phyloP scores from a whole-genome alignment of 2,888 invertebrate genomes.

The Operophtera brumata region DNA sequence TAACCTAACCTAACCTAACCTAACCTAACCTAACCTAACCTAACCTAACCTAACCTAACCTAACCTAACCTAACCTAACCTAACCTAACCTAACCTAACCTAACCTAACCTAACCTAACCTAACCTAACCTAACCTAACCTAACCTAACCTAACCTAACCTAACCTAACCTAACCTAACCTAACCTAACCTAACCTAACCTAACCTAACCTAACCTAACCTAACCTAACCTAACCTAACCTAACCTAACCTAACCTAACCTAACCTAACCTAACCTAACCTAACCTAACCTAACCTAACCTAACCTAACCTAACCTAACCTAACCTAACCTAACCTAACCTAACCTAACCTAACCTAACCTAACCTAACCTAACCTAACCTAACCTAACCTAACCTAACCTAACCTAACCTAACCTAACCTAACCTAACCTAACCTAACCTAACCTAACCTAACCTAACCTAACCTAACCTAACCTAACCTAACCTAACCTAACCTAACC shows the following conservation, averaged over 20 bases:
- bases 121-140: not conserved
- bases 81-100: conserved; percentile 16
- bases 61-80: conserved; percentile 16
- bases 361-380: conserved; percentile 22
- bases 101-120: conserved; percentile 14
- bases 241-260: conserved; percentile 33
- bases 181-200: conserved; percentile 28
- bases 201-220: conserved; percentile 1
- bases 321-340: conserved; percentile 36
- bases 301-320: too few relatives aligned
- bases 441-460: conserved; percentile 26
- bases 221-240: conserved; percentile 31
- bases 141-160: conserved; percentile 22
- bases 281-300: conserved; percentile 23
- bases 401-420: conserved; percentile 35
- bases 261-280: conserved; percentile 25
- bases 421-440: conserved; percentile 34
- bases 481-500: conserved; percentile 36
- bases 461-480: conserved; percentile 27
- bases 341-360: conserved; percentile 37
- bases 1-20: too few relatives aligned
- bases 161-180: conserved; percentile 27
- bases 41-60: not conserved
- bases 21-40: too few relatives aligned
- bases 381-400: conserved; percentile 32